Conservation (phyloP, 2,888 invertebrate genomes). For the Monopis laevigella region DNA sequence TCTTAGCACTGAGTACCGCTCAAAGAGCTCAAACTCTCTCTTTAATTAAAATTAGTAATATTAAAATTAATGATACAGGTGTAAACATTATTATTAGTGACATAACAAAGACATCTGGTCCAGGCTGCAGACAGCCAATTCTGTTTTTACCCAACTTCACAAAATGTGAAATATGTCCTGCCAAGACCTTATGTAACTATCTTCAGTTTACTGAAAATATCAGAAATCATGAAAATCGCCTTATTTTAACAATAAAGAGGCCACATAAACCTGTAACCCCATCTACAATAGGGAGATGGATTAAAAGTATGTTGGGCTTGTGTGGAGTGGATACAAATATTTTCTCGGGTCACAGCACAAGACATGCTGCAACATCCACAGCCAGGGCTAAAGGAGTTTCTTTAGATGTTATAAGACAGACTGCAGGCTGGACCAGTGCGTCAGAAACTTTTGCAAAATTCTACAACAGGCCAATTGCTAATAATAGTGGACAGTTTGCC, state of each 20-base stretch:
- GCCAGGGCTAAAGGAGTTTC: not conserved
- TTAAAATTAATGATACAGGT: constrained; percentile 6
- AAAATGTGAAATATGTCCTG: constrained; percentile 14
- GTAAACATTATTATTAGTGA: constrained; percentile 15
- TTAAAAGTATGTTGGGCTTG: not conserved
- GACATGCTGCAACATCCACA: constrained; percentile 1
- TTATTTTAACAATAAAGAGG: not conserved
- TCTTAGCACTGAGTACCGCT: constrained; percentile 16
- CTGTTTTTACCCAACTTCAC: constrained; percentile 12
- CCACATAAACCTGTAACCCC: not conserved
- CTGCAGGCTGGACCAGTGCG: constrained; percentile 8
- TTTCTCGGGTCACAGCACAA: no score
- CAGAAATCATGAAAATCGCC: not conserved
- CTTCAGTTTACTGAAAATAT: not conserved
- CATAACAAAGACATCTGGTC: constrained; percentile 17
- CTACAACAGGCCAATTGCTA: not conserved
- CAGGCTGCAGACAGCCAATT: constrained; percentile 14
- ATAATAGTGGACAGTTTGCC: not conserved
- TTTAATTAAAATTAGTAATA: constrained; percentile 16
- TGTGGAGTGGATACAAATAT: not conserved
- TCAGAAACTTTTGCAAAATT: not conserved
- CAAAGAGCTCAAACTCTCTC: constrained; percentile 18
- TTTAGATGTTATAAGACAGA: constrained; percentile 3
- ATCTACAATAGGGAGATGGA: constrained; percentile 3
- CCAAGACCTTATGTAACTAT: not conserved